phyloP scores from a whole-genome alignment of 1,140 invertebrate species.

The Meloidogyne exigua region DNA sequence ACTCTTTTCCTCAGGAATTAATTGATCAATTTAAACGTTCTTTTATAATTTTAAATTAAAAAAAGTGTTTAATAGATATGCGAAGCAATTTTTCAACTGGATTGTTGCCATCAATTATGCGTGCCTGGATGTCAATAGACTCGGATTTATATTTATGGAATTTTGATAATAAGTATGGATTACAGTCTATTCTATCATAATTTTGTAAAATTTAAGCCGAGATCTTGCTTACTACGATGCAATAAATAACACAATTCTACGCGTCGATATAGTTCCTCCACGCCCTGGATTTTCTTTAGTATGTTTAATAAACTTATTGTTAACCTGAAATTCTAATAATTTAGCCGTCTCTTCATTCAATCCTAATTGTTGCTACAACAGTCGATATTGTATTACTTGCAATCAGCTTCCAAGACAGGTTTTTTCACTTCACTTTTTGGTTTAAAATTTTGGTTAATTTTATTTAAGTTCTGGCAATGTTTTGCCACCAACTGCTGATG shows the following conservation, averaged over 20 bases:
- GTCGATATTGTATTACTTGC: conserved; percentile 88
- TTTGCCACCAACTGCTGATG: conserved; percentile 25
- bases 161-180: conserved; percentile 77
- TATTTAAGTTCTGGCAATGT: conserved; percentile 57
- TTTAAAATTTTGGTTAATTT: not conserved
- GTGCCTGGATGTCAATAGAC: conserved; percentile 95
- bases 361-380: conserved; percentile 84
- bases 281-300: conserved; percentile 59
- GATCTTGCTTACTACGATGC: conserved; percentile 64
- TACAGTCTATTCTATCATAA: not conserved
- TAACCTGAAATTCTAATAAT: conserved; percentile 6
- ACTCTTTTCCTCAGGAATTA: conserved; percentile 51
- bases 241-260: conserved; percentile 63
- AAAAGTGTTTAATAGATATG: conserved; percentile 71
- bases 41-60: not conserved
- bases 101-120: conserved; percentile 86
- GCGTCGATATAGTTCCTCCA: conserved; percentile 56
- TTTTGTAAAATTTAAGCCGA: conserved; percentile 47
- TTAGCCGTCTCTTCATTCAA: conserved; percentile 82
- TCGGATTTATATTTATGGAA: conserved; percentile 96
- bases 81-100: conserved; percentile 93
- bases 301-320: conserved; percentile 15
- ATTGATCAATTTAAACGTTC: conserved; percentile 50
- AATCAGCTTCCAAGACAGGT: conserved; percentile 70
- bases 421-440: not conserved